Percentiles rank a stretch among this genome's conserved stretches.
phyloP scores from a whole-genome alignment of 2,888 invertebrate genomes.

The Hirudinaria manillensis region DNA sequence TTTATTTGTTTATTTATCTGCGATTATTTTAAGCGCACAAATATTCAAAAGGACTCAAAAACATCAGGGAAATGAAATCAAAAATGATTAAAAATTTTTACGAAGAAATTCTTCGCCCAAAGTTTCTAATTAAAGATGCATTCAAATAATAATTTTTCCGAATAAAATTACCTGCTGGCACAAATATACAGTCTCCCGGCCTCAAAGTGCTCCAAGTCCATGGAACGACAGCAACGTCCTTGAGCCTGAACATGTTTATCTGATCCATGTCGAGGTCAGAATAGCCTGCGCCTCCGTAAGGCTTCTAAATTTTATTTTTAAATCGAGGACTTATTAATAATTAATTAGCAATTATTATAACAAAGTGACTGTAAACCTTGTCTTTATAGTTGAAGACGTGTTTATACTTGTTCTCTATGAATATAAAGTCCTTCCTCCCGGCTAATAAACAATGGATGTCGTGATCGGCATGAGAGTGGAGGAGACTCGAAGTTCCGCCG shows the following conservation, averaged over 20 bases:
- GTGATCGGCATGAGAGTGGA: constrained; percentile 53
- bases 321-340: background rate
- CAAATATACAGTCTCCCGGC: constrained; percentile 51
- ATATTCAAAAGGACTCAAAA: background rate
- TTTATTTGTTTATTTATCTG: too few species aligned
- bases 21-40: too few species aligned
- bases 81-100: background rate
- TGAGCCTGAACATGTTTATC: constrained; percentile 49
- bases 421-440: constrained; percentile 53
- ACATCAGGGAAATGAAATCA: background rate
- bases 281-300: constrained; percentile 47
- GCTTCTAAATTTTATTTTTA: constrained; percentile 41
- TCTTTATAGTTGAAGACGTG: constrained; percentile 36
- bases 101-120: background rate
- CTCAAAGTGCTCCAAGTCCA: constrained; percentile 51
- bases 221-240: constrained; percentile 44
- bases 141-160: background rate
- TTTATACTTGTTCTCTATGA: constrained; percentile 47
- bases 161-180: constrained; percentile 47
- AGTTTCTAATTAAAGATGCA: background rate
- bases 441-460: constrained; percentile 52
- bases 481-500: constrained; percentile 50
- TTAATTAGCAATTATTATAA: background rate
- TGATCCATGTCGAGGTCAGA: constrained; percentile 51
- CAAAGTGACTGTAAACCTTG: constrained; percentile 28